Evolutionary conservation across 2,797 vertebrate species (phyloP).

Genomic region (Gobio occitaniae): DNA sequence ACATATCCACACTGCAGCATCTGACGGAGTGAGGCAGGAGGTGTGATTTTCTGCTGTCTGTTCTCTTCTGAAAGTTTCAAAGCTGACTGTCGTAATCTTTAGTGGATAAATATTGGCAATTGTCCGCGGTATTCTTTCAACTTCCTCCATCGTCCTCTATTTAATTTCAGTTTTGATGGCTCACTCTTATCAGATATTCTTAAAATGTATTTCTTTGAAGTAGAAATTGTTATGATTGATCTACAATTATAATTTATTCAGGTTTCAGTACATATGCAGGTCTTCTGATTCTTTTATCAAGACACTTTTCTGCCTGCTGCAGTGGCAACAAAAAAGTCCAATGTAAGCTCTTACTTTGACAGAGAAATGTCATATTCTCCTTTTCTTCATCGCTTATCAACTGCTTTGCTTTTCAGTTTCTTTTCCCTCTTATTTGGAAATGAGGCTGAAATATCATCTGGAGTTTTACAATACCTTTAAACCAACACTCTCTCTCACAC

Average conservation of each 20-base stretch:
- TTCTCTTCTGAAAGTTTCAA: constrained; percentile 36
- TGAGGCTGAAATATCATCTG: constrained; percentile 37
- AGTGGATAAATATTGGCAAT: constrained; percentile 25
- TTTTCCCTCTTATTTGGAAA: constrained; percentile 26
- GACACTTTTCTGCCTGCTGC: constrained; percentile 5
- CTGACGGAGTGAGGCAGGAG: constrained; percentile 44
- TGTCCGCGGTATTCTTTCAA: not conserved
- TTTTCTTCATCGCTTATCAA: constrained; percentile 18
- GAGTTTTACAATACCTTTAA: constrained; percentile 22
- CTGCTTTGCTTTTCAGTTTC: constrained; percentile 16
- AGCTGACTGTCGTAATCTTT: constrained; percentile 29
- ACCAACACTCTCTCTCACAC: not conserved
- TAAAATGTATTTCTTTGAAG: constrained; percentile 20
- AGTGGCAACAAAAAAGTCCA: constrained; percentile 20
- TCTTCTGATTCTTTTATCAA: constrained; percentile 20
- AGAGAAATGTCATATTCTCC: constrained; percentile 29
- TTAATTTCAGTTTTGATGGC: constrained; percentile 31
- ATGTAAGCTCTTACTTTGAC: constrained; percentile 19
- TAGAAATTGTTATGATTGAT: constrained; percentile 34
- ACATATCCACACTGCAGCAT: constrained; percentile 69
- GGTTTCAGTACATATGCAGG: not conserved
- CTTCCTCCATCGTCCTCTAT: constrained; percentile 19
- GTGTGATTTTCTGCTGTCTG: constrained; percentile 35
- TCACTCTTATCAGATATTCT: constrained; percentile 25
- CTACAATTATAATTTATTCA: constrained; percentile 29